phyloP scores from a whole-genome alignment of 2,113 vertebrate genomes.

The Onychostruthus taczanowskii region DNA sequence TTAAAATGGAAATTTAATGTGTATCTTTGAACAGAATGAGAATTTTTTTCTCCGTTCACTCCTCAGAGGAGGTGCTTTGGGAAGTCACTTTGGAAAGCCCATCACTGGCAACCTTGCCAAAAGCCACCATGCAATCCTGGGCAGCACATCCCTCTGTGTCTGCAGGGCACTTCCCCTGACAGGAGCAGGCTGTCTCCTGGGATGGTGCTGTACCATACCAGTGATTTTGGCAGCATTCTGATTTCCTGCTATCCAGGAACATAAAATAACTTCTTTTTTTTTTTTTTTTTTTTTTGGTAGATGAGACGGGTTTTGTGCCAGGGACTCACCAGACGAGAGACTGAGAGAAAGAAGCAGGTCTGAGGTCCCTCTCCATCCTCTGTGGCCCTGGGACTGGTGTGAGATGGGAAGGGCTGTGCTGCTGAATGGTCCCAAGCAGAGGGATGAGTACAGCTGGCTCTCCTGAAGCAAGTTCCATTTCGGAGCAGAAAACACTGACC shows the following conservation, averaged over 20 bases:
- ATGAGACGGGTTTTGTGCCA: background rate
- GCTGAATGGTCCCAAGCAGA: background rate
- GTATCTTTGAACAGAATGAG: background rate
- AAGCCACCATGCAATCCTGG: background rate
- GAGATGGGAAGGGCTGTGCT: background rate
- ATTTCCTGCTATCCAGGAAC: background rate
- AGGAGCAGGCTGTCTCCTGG: background rate
- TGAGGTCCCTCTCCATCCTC: background rate
- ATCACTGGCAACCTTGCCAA: accelerated
- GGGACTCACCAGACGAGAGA: accelerated
- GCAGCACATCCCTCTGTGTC: accelerated
- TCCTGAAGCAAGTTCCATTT: background rate
- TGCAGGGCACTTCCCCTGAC: background rate
- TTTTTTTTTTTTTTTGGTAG: too few relatives aligned
- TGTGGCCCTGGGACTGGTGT: background rate
- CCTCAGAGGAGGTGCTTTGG: background rate
- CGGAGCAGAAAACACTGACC: background rate
- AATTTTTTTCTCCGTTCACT: background rate
- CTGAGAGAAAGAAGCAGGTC: background rate
- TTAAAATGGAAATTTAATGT: background rate
- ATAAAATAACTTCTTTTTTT: background rate
- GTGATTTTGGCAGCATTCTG: background rate
- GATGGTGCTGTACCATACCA: background rate
- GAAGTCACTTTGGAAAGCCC: background rate
- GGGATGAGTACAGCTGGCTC: background rate